These are phyloP conservation scores for Zophobas atratus DNA, from an alignment of 1,140 invertebrate genomes.

Conservation along the genomic window DNA sequence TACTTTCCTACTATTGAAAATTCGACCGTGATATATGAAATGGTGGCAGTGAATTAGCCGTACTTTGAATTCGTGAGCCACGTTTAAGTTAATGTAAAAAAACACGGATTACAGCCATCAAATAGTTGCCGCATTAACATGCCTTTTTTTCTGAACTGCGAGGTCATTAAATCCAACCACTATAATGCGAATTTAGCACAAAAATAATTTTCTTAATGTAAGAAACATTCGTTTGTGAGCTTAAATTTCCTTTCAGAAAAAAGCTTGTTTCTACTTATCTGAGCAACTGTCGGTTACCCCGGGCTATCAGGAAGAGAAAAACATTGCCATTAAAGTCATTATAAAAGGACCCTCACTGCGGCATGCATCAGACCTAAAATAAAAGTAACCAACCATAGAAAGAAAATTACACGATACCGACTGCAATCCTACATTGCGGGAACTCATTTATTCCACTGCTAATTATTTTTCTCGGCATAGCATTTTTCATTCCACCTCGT, in stretches of 20 bases:
- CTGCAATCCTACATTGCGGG: conserved; percentile 6
- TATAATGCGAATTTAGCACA: not conserved
- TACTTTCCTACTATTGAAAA: too few relatives aligned
- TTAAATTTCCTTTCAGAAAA: not conserved
- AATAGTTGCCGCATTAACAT: too few relatives aligned
- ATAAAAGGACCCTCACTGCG: conserved; percentile 25
- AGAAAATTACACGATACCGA: conserved; percentile 30
- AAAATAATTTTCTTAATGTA: not conserved
- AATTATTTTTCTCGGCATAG: not conserved
- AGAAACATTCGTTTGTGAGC: not conserved
- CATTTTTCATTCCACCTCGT: not conserved
- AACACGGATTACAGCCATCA: too few relatives aligned
- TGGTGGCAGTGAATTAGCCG: too few relatives aligned
- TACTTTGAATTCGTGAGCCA: too few relatives aligned
- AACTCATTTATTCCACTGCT: conserved; percentile 20
- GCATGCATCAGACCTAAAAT: conserved; percentile 22
- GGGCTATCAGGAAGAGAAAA: conserved; percentile 13
- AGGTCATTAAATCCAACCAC: not conserved
- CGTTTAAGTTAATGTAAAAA: too few relatives aligned
- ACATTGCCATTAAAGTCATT: conserved; percentile 40
- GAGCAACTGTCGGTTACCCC: conserved; percentile 10
- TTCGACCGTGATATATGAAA: too few relatives aligned
- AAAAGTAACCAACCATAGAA: conserved; percentile 38
- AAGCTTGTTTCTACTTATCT: not conserved
- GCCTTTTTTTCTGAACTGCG: too few relatives aligned